Percentiles rank a stretch among this genome's conserved stretches.
These are phyloP conservation scores for Vesta saturnalis DNA, from an alignment of 2,888 invertebrate genomes.

Conservation along the genomic window DNA sequence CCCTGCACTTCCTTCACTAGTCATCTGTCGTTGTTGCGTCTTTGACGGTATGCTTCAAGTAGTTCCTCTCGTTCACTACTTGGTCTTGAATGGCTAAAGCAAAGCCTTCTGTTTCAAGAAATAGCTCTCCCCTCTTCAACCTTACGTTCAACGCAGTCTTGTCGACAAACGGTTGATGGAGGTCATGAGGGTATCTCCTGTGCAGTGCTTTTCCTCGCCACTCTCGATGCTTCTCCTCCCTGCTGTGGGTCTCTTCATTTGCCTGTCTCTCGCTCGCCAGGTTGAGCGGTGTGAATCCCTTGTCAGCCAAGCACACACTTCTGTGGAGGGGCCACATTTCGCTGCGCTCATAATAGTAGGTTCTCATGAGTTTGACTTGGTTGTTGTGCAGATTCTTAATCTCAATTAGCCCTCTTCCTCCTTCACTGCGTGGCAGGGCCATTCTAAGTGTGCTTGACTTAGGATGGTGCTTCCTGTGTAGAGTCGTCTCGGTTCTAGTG, in stretches of 20 bases:
- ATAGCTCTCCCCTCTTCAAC: slow-evolving; percentile 24
- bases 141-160: slow-evolving; percentile 32
- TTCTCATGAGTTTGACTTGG: neutral
- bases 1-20: no score
- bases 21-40: neutral
- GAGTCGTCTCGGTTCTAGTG: no score
- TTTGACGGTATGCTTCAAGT: neutral
- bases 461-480: no score
- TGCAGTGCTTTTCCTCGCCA: slow-evolving; percentile 24
- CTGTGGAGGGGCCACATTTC: no score
- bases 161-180: slow-evolving; percentile 24
- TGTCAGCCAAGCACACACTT: no score
- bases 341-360: neutral
- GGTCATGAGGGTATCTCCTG: slow-evolving; percentile 25
- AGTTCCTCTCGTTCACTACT: slow-evolving; percentile 1
- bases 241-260: no score
- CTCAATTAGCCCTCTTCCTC: neutral
- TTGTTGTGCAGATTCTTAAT: neutral
- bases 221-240: neutral
- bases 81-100: slow-evolving; percentile 28
- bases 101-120: slow-evolving; percentile 34
- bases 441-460: no score
- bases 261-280: neutral
- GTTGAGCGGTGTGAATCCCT: no score
- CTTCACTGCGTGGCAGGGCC: neutral